Conservation (phyloP, 2,113 vertebrate species). For the Tenebrosternarchus preto region DNA sequence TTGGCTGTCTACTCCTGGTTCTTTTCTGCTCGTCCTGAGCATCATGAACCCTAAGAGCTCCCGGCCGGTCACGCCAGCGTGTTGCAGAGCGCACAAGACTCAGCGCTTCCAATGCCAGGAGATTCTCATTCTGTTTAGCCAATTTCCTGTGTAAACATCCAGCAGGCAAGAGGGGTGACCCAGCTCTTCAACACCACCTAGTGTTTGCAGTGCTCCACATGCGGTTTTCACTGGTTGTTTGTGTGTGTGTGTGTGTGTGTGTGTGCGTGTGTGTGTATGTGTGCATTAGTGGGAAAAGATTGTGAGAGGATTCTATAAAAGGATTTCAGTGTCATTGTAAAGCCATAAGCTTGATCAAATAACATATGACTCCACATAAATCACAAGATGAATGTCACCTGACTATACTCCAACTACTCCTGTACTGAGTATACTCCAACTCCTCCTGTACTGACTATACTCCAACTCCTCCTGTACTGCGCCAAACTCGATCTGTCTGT, state of each 20-base stretch:
- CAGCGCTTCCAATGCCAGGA: conserved; percentile 9
- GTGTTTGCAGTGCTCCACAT: background rate
- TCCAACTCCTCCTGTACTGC: too few relatives aligned
- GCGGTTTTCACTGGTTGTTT: background rate
- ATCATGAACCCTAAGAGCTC: background rate
- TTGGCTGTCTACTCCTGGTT: background rate
- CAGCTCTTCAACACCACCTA: conserved; percentile 9
- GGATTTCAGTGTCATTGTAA: too few relatives aligned
- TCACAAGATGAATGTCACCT: too few relatives aligned
- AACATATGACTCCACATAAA: too few relatives aligned
- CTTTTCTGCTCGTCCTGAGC: background rate
- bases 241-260: background rate
- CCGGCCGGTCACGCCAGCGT: conserved; percentile 8
- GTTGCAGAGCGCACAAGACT: background rate
- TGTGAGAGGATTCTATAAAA: background rate
- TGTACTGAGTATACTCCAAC: too few relatives aligned
- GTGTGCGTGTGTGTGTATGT: too few relatives aligned
- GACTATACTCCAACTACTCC: too few relatives aligned
- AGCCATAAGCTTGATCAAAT: too few relatives aligned
- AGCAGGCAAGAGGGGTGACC: background rate
- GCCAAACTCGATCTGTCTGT: background rate
- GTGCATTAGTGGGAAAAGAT: background rate
- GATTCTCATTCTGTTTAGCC: conserved; percentile 29
- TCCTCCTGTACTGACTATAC: too few relatives aligned
- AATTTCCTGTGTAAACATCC: conserved; percentile 32